A percentile compares a stretch with the other conserved stretches of the same genome.
Evolutionary conservation across 2,888 invertebrate species (phyloP).

Genomic region (Erannis defoliaria): DNA sequence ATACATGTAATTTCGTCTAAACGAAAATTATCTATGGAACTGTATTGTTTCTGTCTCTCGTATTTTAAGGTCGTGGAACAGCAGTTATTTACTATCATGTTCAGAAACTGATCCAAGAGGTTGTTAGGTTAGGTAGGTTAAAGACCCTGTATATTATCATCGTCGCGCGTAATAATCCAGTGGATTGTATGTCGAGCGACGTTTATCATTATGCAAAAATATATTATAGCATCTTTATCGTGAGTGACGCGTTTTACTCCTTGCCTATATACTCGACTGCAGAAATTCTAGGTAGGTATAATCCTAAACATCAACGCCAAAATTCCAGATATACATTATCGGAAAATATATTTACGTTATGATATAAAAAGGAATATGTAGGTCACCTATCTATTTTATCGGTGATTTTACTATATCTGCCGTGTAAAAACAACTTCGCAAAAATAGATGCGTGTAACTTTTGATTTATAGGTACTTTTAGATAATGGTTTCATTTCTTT

Average conservation of each 20-base stretch:
- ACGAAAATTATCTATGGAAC: too few species aligned
- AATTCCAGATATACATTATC: conserved; percentile 36
- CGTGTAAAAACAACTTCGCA: conserved; percentile 26
- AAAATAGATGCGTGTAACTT: conserved; percentile 27
- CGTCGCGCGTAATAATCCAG: too few species aligned
- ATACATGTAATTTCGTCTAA: too few species aligned
- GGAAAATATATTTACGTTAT: conserved; percentile 28
- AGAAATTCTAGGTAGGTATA: not conserved
- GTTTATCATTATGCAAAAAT: too few species aligned
- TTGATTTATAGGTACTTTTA: conserved; percentile 23
- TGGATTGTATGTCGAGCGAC: too few species aligned
- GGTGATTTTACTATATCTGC: conserved; percentile 34
- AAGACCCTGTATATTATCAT: too few species aligned
- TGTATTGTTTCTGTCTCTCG: too few species aligned
- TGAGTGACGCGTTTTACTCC: not conserved
- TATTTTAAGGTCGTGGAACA: too few species aligned
- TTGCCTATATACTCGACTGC: conserved; percentile 4
- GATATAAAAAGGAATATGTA: conserved; percentile 33
- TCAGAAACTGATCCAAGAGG: too few species aligned
- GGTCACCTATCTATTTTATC: conserved; percentile 36
- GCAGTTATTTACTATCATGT: too few species aligned
- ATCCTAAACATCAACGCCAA: conserved; percentile 14
- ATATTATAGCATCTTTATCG: too few species aligned
- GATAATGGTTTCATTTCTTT: conserved; percentile 18
- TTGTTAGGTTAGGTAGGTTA: too few species aligned